Evolutionary conservation across 2,888 invertebrate species (phyloP).

Genomic region (Drosophila meridionalis): DNA sequence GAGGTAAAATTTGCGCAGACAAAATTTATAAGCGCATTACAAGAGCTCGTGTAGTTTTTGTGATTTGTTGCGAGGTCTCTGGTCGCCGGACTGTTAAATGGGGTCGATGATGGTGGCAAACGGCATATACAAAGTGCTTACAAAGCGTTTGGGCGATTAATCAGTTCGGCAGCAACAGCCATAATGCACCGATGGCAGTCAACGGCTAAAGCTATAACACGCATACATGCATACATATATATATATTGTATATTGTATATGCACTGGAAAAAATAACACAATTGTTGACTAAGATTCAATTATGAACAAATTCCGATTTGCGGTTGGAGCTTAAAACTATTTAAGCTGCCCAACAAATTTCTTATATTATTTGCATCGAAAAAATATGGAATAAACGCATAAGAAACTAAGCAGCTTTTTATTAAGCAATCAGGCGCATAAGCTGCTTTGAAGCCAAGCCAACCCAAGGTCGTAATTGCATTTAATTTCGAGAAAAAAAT

Average conservation of each 20-base stretch:
- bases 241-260: neutral
- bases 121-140: constrained; percentile 69
- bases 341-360: constrained; percentile 2
- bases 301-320: neutral
- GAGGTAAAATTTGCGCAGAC: constrained; percentile 70
- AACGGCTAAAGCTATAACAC: neutral
- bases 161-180: constrained; percentile 65
- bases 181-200: constrained; percentile 22
- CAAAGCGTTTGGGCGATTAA: constrained; percentile 80
- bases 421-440: neutral
- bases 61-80: constrained; percentile 65
- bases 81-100: constrained; percentile 23
- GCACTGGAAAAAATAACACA: neutral
- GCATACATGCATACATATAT: neutral
- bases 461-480: neutral
- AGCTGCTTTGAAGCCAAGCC: neutral
- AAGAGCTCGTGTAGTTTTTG: constrained; percentile 66
- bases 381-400: neutral
- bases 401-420: neutral
- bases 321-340: constrained; percentile 11
- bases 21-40: constrained; percentile 79
- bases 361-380: neutral
- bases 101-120: constrained; percentile 34
- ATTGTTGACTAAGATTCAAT: neutral
- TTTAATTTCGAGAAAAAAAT: neutral